These are phyloP conservation scores for Junonia oenone DNA, from an alignment of 2,888 invertebrate genomes.

Conservation along the genomic window DNA sequence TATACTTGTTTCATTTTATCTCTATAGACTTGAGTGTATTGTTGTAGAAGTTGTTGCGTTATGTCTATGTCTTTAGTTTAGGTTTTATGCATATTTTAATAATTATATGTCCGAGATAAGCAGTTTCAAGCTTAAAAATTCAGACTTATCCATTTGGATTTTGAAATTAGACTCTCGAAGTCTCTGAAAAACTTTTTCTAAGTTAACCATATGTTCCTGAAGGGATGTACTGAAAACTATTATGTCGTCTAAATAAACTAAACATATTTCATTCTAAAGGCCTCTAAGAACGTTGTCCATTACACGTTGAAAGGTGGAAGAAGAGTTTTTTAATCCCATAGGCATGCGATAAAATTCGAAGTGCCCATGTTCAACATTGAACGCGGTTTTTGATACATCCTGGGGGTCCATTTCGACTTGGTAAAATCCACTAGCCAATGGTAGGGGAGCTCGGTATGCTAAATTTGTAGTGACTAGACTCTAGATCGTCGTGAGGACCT, in stretches of 20 bases:
- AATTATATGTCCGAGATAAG: slow-evolving; percentile 25
- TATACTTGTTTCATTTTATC: background rate
- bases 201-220: slow-evolving; percentile 33
- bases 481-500: no score
- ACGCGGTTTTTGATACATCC: slow-evolving; percentile 32
- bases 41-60: slow-evolving; percentile 17
- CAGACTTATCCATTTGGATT: slow-evolving; percentile 16
- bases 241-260: slow-evolving; percentile 39
- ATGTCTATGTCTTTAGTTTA: slow-evolving; percentile 19
- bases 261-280: slow-evolving; percentile 26
- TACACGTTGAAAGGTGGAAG: background rate
- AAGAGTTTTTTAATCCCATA: slow-evolving; percentile 16
- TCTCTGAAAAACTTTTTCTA: slow-evolving; percentile 32
- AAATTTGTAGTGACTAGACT: no score
- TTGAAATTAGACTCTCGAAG: slow-evolving; percentile 33
- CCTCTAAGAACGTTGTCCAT: slow-evolving; percentile 26
- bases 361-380: slow-evolving; percentile 30
- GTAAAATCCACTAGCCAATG: slow-evolving; percentile 16
- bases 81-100: slow-evolving; percentile 24
- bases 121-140: slow-evolving; percentile 27
- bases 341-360: slow-evolving; percentile 37
- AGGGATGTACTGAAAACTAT: slow-evolving; percentile 35
- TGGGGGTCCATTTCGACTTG: slow-evolving; percentile 12
- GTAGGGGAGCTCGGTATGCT: no score
- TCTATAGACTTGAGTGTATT: slow-evolving; percentile 15